Conservation (phyloP, 2,797 vertebrate species). For the Okamejei kenojei region DNA sequence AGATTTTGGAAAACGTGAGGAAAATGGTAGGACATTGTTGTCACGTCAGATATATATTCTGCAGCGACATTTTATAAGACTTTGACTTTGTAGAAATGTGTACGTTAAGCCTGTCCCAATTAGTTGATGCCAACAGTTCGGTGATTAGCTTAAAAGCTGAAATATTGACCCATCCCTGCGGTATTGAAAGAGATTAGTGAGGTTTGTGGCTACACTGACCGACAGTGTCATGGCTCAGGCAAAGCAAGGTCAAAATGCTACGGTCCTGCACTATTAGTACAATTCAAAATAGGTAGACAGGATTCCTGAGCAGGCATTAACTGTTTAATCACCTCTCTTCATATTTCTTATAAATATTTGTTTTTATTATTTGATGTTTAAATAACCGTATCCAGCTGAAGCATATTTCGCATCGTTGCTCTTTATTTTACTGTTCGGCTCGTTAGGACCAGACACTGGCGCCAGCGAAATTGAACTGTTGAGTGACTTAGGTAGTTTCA, state of each 20-base stretch:
- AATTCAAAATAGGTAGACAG: neutral
- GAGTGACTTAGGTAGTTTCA: conserved; percentile 84
- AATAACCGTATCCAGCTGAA: neutral
- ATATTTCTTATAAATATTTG: neutral
- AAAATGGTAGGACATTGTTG: conserved; percentile 27
- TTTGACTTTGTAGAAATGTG: neutral
- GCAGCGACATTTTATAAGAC: neutral
- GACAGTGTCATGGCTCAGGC: neutral
- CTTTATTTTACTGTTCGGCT: neutral
- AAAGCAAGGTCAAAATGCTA: neutral
- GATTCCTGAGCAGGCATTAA: no score
- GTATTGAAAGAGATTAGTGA: neutral
- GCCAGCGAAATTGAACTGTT: conserved; percentile 50
- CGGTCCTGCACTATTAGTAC: neutral
- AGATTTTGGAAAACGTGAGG: neutral
- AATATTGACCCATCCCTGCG: neutral
- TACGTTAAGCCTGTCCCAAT: neutral
- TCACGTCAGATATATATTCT: neutral
- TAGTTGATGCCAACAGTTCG: neutral
- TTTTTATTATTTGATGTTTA: neutral
- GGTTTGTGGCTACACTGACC: neutral
- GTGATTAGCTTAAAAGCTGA: neutral
- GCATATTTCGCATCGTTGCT: neutral
- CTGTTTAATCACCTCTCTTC: neutral
- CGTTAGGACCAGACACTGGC: neutral